Base-by-base conservation (phyloP, 2,888 invertebrate genomes). In the Diarsia mendica region DNA sequence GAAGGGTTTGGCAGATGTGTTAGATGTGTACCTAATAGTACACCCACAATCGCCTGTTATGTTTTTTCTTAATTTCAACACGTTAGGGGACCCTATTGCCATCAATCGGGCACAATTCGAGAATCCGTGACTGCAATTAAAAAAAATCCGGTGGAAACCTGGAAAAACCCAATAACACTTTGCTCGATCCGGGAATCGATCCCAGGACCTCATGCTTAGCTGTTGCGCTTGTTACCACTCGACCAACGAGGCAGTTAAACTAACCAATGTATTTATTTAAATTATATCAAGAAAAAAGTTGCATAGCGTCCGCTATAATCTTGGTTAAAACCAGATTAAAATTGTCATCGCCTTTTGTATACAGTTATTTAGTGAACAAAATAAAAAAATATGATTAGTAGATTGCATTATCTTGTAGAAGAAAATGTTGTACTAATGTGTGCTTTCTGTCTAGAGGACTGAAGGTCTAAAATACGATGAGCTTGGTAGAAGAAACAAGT, bases 361-460 rank as follows among this genome's bases (percentile, higher is more conserved):
- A 81, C 75, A 84, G 80, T 75, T 81, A 84, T 84, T 81, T 77
- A 79, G 49, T 68, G 23, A 77, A 68, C 44, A 69, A 75, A 79
- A 85, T 76, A 55, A 74, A 85, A 82, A 82, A 85, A 68, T 69
- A 65, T 78, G 68, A 78, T 75, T 78, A 78, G 66, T 73, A 68
- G 49, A 81, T 75, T 80, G 77, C 77, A 76, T 82, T 84, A 78
- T 79, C 51, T 67, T n/a, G 51, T 9, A 15, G 51, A 23, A 46
- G 10, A 8, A 46, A 64, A 61, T 3, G 60, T 1, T 28, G 53
- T 28, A 13, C 49, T 28, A 78, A 65, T 77, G 72, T 75, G n/a
- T 18, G 67, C 77, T 61, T 46, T 79, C 9, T 23, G 1, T 0
- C 0, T 8, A 1, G 33, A 33, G 5, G 8, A 15, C 0, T 79